These are phyloP conservation scores for Nymphalis polychloros DNA, from an alignment of 2,888 invertebrate species.

Conservation along the genomic window DNA sequence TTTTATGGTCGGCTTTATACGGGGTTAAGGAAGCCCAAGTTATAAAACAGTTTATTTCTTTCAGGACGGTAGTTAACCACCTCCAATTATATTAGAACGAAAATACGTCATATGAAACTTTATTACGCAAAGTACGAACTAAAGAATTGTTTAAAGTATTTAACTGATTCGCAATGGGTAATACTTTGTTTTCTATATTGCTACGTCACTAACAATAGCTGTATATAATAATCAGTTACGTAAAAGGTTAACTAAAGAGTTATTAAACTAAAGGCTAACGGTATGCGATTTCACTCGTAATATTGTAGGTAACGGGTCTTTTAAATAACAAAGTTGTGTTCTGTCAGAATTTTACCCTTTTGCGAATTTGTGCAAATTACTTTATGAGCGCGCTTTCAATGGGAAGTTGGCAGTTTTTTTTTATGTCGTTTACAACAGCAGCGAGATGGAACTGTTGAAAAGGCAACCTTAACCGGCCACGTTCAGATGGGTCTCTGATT, in stretches of 20 bases:
- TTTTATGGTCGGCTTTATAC: conserved; percentile 77
- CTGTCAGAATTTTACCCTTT: conserved; percentile 70
- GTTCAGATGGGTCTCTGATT: conserved; percentile 54
- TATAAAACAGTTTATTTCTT: conserved; percentile 81
- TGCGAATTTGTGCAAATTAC: conserved; percentile 80
- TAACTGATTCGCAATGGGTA: too few relatives aligned
- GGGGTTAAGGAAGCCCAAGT: conserved; percentile 76
- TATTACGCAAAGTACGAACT: not conserved
- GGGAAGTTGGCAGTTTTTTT: conserved; percentile 59
- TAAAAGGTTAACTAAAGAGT: conserved; percentile 52
- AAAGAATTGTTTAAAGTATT: not conserved
- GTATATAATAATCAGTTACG: conserved; percentile 42
- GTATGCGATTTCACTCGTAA: conserved; percentile 52
- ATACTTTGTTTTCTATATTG: not conserved
- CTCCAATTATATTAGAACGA: conserved; percentile 33
- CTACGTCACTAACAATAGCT: conserved; percentile 6
- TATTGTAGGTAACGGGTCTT: conserved; percentile 65
- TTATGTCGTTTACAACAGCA: conserved; percentile 64
- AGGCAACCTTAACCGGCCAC: conserved; percentile 51
- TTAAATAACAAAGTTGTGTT: conserved; percentile 64
- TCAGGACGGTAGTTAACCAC: conserved; percentile 62
- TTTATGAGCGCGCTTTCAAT: conserved; percentile 72
- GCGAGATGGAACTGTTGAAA: conserved; percentile 50
- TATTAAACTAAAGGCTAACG: conserved; percentile 60
- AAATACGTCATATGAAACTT: conserved; percentile 14